phyloP scores from a whole-genome alignment of 2,888 invertebrate species.

The Iphiclides podalirius region DNA sequence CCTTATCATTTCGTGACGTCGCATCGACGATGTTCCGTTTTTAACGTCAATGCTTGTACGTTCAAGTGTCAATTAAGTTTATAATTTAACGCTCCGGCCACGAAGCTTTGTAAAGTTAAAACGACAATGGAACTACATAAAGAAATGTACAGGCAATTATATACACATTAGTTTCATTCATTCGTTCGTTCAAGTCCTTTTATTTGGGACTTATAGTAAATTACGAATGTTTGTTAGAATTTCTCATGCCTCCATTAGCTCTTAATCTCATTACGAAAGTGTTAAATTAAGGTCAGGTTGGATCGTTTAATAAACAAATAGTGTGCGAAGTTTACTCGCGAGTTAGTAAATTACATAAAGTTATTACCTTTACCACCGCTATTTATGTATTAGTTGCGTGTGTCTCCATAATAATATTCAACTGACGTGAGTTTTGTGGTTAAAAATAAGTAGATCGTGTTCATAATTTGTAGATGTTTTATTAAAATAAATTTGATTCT shows the following conservation, averaged over 20 bases:
- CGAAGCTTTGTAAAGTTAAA: too few relatives aligned
- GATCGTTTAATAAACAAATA: constrained; percentile 21
- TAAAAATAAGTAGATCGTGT: not conserved
- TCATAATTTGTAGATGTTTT: constrained; percentile 10
- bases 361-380: constrained; percentile 12
- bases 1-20: too few relatives aligned
- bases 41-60: too few relatives aligned
- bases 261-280: constrained; percentile 9
- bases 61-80: too few relatives aligned
- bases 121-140: too few relatives aligned
- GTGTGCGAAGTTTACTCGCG: constrained; percentile 16
- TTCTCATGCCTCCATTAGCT: not conserved
- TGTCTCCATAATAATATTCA: constrained; percentile 10
- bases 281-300: constrained; percentile 17
- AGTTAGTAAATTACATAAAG: constrained; percentile 15
- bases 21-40: too few relatives aligned
- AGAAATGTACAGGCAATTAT: too few relatives aligned
- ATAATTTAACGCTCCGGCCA: too few relatives aligned
- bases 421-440: constrained; percentile 10
- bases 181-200: not conserved
- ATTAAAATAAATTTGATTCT: not conserved
- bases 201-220: not conserved
- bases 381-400: constrained; percentile 22
- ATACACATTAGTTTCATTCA: not conserved
- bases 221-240: not conserved